These are phyloP conservation scores for Nudaria mundana DNA, from an alignment of 2,888 invertebrate species.

Conservation along the genomic window DNA sequence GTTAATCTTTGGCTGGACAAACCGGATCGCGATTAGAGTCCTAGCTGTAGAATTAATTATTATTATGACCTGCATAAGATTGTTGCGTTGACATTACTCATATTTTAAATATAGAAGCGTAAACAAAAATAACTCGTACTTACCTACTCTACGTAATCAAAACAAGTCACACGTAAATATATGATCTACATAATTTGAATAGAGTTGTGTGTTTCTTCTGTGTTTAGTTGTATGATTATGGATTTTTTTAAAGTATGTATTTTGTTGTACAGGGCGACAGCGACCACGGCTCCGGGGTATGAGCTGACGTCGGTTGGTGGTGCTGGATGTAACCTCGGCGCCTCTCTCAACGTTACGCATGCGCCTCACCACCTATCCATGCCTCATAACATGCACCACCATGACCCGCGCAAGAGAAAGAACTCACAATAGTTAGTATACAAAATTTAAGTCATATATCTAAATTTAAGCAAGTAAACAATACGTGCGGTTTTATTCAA, in stretches of 20 bases:
- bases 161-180: not conserved
- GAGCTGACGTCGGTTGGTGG: constrained; percentile 56
- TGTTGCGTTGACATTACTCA: not conserved
- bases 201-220: not conserved
- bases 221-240: not conserved
- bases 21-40: not conserved
- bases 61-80: not conserved
- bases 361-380: constrained; percentile 25
- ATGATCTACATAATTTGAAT: not conserved
- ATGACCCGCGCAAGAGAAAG: constrained; percentile 47
- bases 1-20: too few relatives aligned
- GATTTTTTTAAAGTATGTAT: constrained; percentile 1
- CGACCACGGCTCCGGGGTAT: constrained; percentile 49
- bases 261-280: constrained; percentile 34
- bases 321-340: constrained; percentile 25
- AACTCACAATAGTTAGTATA: constrained; percentile 43
- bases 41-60: not conserved
- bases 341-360: constrained; percentile 11
- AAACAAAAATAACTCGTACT: not conserved
- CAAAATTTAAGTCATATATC: too few relatives aligned
- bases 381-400: constrained; percentile 27
- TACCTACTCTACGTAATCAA: not conserved
- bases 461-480: too few relatives aligned
- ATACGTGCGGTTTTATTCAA: too few relatives aligned
- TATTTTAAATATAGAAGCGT: not conserved